These are phyloP conservation scores for Trichogramma pretiosum DNA, from an alignment of 1,140 invertebrate genomes.

Conservation along the genomic window DNA sequence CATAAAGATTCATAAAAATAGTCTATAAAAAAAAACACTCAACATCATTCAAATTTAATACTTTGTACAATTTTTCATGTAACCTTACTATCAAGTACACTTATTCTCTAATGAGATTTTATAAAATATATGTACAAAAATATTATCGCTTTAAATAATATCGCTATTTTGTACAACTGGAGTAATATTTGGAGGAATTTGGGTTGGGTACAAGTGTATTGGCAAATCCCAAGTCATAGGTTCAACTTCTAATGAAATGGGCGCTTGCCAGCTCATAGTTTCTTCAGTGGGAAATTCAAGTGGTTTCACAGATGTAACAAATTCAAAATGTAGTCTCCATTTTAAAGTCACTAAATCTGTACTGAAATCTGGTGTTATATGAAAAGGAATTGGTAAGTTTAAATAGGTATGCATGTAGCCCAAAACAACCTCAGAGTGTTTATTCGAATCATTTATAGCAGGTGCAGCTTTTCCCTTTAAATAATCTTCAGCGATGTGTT, in stretches of 20 bases:
- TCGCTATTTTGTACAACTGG: slow-evolving; percentile 40
- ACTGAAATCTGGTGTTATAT: slow-evolving; percentile 86
- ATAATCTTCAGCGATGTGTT: slow-evolving; percentile 61
- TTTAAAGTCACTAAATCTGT: slow-evolving; percentile 77
- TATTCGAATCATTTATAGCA: slow-evolving; percentile 63
- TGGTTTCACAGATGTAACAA: slow-evolving; percentile 71
- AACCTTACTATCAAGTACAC: too few species aligned
- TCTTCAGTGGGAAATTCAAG: slow-evolving; percentile 46
- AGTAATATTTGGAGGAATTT: slow-evolving; percentile 52
- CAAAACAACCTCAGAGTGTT: slow-evolving; percentile 86
- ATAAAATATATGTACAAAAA: slow-evolving; percentile 10
- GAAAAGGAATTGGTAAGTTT: slow-evolving; percentile 84
- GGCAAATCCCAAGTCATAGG: slow-evolving; percentile 98
- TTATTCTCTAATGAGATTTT: too few species aligned
- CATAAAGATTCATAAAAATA: too few species aligned
- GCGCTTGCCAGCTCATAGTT: slow-evolving; percentile 71
- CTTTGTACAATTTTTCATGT: too few species aligned
- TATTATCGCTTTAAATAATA: slow-evolving; percentile 32
- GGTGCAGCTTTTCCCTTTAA: slow-evolving; percentile 47
- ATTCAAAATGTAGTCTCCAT: slow-evolving; percentile 95
- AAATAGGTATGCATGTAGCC: slow-evolving; percentile 81
- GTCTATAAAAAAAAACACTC: too few species aligned
- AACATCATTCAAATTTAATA: too few species aligned
- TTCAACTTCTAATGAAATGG: slow-evolving; percentile 78
- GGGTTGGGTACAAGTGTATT: slow-evolving; percentile 83